These are phyloP conservation scores for Drosophila mettleri DNA, from an alignment of 2,888 invertebrate genomes.

Conservation along the genomic window DNA sequence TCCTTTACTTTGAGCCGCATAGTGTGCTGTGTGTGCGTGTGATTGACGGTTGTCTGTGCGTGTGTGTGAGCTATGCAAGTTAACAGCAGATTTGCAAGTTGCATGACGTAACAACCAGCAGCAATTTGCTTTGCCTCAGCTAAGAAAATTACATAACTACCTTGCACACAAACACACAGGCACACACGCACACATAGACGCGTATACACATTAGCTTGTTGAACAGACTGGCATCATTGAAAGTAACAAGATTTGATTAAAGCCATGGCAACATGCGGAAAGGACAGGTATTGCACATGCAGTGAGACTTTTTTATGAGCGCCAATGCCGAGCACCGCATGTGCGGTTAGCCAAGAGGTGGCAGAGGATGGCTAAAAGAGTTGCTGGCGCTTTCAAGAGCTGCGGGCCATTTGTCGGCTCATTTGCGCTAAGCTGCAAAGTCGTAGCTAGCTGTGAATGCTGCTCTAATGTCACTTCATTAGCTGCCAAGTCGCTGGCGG, in stretches of 20 bases:
- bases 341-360: conserved; percentile 20
- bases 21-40: conserved; percentile 10
- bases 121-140: conserved; percentile 34
- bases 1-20: neutral
- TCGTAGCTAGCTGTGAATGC: conserved; percentile 34
- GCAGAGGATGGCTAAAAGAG: conserved; percentile 19
- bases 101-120: conserved; percentile 45
- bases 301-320: conserved; percentile 44
- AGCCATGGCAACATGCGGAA: conserved; percentile 31
- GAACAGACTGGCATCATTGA: conserved; percentile 21
- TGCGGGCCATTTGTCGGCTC: conserved; percentile 60
- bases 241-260: conserved; percentile 52
- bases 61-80: conserved; percentile 43
- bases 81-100: conserved; percentile 28
- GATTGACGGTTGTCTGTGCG: conserved; percentile 15
- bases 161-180: conserved; percentile 5
- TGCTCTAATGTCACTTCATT: conserved; percentile 64
- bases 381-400: conserved; percentile 16
- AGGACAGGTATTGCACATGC: conserved; percentile 40
- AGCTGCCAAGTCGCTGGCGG: conserved; percentile 57
- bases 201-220: conserved; percentile 1
- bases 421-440: conserved; percentile 53
- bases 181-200: neutral
- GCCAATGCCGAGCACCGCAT: conserved; percentile 24
- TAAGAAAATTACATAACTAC: conserved; percentile 38